Evolutionary conservation across 1,140 invertebrate species (phyloP).

Genomic region (Littorina saxatilis): DNA sequence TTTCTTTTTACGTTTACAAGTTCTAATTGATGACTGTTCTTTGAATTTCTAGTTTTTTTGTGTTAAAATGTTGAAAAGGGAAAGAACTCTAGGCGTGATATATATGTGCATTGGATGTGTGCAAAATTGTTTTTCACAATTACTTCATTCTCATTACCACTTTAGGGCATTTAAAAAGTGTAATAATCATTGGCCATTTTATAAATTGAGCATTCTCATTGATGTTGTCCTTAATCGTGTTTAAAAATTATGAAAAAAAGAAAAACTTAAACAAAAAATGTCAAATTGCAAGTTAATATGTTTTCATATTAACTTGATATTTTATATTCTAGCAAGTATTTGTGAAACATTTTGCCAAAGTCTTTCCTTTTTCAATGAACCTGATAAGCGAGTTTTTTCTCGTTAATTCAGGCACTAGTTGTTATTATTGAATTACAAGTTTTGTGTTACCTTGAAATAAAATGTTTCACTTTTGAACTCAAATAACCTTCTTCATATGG

Average conservation of each 20-base stretch:
- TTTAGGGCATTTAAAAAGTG: background rate
- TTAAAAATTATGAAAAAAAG: background rate
- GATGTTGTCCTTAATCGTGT: background rate
- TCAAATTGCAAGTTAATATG: slow-evolving; percentile 33
- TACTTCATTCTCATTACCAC: background rate
- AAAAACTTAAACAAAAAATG: slow-evolving; percentile 18
- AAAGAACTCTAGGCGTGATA: slow-evolving; percentile 27
- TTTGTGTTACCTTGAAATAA: slow-evolving; percentile 13
- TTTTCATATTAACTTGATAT: slow-evolving; percentile 31
- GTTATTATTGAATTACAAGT: background rate
- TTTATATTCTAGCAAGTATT: slow-evolving; percentile 34
- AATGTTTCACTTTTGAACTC: slow-evolving; percentile 17
- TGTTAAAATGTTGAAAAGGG: slow-evolving; percentile 10
- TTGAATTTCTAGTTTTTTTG: background rate
- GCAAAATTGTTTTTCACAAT: background rate
- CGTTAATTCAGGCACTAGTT: background rate
- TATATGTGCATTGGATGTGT: slow-evolving; percentile 21
- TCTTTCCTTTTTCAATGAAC: slow-evolving; percentile 32
- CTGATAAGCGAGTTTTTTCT: background rate
- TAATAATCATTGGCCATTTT: slow-evolving; percentile 4
- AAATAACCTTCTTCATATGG: too few species aligned
- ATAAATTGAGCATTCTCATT: slow-evolving; percentile 10
- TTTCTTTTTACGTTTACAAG: background rate
- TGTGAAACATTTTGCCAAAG: slow-evolving; percentile 33
- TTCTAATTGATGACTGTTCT: background rate